These are phyloP conservation scores for Hydrolagus colliei DNA, from an alignment of 2,797 vertebrate genomes.

Conservation along the genomic window DNA sequence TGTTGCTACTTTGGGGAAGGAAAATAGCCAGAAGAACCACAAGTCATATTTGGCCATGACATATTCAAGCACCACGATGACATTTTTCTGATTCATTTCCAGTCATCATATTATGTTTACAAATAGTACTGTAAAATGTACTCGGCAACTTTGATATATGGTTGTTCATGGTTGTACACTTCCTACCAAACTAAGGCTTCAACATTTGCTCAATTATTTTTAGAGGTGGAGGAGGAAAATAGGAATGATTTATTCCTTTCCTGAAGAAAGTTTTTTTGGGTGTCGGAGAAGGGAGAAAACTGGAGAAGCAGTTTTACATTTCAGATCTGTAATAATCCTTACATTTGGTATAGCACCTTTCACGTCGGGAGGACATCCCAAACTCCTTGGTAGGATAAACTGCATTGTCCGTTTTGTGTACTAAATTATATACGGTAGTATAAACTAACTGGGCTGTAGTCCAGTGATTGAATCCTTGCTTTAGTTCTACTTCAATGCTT, in stretches of 20 bases:
- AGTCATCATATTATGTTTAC: not conserved
- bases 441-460: not conserved
- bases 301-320: not conserved
- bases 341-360: not conserved
- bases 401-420: too few relatives aligned
- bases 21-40: not conserved
- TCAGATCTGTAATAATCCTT: not conserved
- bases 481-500: slow-evolving; percentile 2
- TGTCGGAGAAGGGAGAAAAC: not conserved
- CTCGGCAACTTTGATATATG: not conserved
- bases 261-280: not conserved
- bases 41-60: not conserved
- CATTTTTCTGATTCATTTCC: not conserved
- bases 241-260: not conserved
- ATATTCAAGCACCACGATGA: not conserved
- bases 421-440: too few relatives aligned
- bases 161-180: not conserved
- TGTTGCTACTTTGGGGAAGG: not conserved
- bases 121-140: not conserved
- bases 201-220: not conserved
- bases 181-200: not conserved
- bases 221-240: not conserved
- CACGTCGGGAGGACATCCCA: too few relatives aligned
- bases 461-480: not conserved
- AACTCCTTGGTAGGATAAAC: too few relatives aligned